Conservation (phyloP, 2,113 vertebrate species). For the Ceyx margarethae region DNA sequence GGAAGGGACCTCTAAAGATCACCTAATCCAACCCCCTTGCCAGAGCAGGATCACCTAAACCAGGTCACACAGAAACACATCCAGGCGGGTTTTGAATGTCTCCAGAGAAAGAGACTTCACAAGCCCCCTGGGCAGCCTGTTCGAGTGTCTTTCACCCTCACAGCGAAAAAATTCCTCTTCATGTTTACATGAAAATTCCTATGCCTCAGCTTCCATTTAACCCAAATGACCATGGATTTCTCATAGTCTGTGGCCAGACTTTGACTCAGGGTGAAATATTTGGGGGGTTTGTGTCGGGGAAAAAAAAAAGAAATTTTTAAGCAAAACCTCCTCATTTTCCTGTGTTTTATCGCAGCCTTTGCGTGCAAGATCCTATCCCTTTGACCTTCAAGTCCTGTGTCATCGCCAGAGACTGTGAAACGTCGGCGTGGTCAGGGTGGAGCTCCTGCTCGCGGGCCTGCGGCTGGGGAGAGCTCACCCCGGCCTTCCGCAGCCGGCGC, state of each 20-base stretch:
- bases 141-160: no score
- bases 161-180: no score
- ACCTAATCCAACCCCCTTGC: no score
- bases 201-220: no score
- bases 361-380: conserved; percentile 77
- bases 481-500: conserved; percentile 83
- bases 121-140: no score
- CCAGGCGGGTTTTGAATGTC: no score
- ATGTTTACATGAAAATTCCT: no score
- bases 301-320: background rate
- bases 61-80: no score
- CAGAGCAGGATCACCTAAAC: no score
- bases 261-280: background rate
- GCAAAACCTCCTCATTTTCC: background rate
- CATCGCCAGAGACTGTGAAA: conserved; percentile 85
- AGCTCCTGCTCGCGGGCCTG: conserved; percentile 87
- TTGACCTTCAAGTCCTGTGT: conserved; percentile 85
- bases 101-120: no score
- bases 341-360: conserved; percentile 78
- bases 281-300: background rate
- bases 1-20: no score
- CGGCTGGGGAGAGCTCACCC: conserved; percentile 73
- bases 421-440: conserved; percentile 88
- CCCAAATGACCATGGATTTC: background rate
- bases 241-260: background rate